Base-by-base conservation (phyloP, 2,797 vertebrate species). In the Dendrocincla tyrannina region DNA sequence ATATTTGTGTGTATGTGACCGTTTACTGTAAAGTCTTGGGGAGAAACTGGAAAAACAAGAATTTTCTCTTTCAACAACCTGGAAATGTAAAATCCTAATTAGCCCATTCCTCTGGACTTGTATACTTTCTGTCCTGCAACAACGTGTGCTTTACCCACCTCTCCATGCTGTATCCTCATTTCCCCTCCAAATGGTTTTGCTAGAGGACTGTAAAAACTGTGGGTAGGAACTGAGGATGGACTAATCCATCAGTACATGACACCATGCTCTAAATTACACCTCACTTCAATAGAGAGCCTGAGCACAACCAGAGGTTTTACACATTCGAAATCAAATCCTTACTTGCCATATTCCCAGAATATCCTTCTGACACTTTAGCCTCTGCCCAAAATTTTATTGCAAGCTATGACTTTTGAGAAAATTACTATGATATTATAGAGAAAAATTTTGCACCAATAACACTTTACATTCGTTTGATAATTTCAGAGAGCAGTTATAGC, bases 21-120 rank as follows among this genome's bases (percentile, higher is more conserved):
- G 24, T 25, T 58, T 68, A 25, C 0, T 69, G 18, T 9, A 62
- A 76, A 0, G 0, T 37, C 69, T 50, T 80, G 19, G 24, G 33
- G 17, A 91, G 12, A 19, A 88, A 37, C 60, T 53, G 72, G 76
- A 88, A 92, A 81, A 91, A 27, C 69, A 68, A 79, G 87, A 75
- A 27, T 85, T 58, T 67, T 67, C 39, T 81, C 42, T 82, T 77
- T 80, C 52, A 68, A 39, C 16, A 33, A 46, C n/a, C 10, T 55
- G 19, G 47, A 92, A 75, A 91, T 30, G 37, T 42, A 78, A 91
- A 89, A 41, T 47, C 50, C 58, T n/a, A 11, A 14, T 25, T 24
- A 73, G 20, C 6, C 30, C 30, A 7, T 39, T 89, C 56, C 64
- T 69, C 46, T 44, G 60, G 42, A 33, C 47, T 52, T n/a, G 8